These are phyloP conservation scores for Dryocosmus kuriphilus DNA, from an alignment of 2,888 invertebrate genomes.

Conservation along the genomic window DNA sequence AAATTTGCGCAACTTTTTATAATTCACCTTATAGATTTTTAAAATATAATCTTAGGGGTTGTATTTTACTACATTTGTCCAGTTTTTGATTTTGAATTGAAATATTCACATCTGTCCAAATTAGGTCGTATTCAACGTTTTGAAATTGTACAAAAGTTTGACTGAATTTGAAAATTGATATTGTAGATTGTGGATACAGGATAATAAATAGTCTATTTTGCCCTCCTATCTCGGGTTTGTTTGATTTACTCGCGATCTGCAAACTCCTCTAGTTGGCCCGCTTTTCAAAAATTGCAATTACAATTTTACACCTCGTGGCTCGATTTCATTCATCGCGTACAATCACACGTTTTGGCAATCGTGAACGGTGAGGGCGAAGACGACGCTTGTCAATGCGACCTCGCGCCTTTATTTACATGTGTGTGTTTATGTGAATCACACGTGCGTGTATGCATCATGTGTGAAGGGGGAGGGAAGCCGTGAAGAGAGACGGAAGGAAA, in stretches of 20 bases:
- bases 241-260: background rate
- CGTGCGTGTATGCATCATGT: constrained; percentile 37
- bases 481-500: constrained; percentile 18
- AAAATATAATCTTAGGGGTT: too few relatives aligned
- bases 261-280: background rate
- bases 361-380: background rate
- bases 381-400: constrained; percentile 10
- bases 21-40: too few relatives aligned
- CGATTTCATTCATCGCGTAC: constrained; percentile 24
- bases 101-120: too few relatives aligned
- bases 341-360: constrained; percentile 16
- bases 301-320: constrained; percentile 19
- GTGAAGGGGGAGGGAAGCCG: constrained; percentile 5
- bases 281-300: background rate
- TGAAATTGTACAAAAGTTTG: too few relatives aligned
- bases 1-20: too few relatives aligned
- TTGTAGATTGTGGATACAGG: background rate
- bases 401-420: constrained; percentile 41
- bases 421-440: constrained; percentile 18
- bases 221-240: background rate
- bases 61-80: too few relatives aligned
- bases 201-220: background rate
- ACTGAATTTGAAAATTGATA: too few relatives aligned
- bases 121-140: too few relatives aligned
- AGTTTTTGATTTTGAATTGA: too few relatives aligned